Evolutionary conservation across 2,888 invertebrate species (phyloP).

Genomic region (Heteromurus nitidus): DNA sequence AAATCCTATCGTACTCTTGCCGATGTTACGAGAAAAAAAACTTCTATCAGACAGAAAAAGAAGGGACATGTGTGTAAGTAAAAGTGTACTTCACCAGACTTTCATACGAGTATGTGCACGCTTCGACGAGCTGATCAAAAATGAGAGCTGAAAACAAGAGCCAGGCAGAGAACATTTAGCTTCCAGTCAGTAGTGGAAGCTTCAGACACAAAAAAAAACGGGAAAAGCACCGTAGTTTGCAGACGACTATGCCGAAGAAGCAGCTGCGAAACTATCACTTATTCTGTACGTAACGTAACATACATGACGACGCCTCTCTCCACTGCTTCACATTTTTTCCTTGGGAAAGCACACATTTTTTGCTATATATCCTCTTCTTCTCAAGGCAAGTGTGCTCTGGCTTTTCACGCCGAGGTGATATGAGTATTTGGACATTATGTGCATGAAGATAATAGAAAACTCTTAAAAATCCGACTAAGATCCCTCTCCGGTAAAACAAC

Average conservation of each 20-base stretch:
- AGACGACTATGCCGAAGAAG: slow-evolving; percentile 29
- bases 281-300: slow-evolving; percentile 35
- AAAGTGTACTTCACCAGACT: background rate
- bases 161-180: slow-evolving; percentile 43
- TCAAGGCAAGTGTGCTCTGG: too few species aligned
- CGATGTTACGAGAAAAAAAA: too few species aligned
- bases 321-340: slow-evolving; percentile 21
- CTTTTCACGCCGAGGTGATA: too few species aligned
- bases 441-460: slow-evolving; percentile 11
- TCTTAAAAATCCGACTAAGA: slow-evolving; percentile 21
- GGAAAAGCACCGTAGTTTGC: too few species aligned
- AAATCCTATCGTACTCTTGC: too few species aligned
- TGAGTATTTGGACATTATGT: too few species aligned
- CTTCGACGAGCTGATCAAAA: slow-evolving; percentile 64
- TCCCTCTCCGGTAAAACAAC: slow-evolving; percentile 18
- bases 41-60: too few species aligned
- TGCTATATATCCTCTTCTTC: too few species aligned
- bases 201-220: too few species aligned
- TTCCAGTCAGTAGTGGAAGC: slow-evolving; percentile 11
- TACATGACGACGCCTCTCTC: slow-evolving; percentile 46
- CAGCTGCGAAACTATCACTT: slow-evolving; percentile 60
- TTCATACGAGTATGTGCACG: slow-evolving; percentile 49
- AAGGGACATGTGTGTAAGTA: too few species aligned
- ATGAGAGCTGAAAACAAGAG: slow-evolving; percentile 61
- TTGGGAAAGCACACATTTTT: slow-evolving; percentile 2